A percentile compares a stretch with the other conserved stretches of the same genome.
These are phyloP conservation scores for Phalanger gymnotis DNA, from an alignment of 2,797 vertebrate genomes.

Conservation along the genomic window DNA sequence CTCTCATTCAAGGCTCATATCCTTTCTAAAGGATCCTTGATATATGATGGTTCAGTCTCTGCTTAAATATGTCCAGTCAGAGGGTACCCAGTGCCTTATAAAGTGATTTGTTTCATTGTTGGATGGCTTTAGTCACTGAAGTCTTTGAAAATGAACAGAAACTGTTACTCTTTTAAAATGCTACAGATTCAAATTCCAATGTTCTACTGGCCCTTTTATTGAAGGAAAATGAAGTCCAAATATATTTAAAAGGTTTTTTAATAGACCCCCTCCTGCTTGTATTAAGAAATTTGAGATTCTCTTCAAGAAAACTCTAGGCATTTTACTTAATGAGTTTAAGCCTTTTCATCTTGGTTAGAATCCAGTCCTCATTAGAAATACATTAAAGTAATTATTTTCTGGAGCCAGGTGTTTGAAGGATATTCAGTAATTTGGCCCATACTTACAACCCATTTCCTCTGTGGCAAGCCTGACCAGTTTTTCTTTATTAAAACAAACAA, in stretches of 20 bases:
- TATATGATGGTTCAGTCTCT: background rate
- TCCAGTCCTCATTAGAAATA: constrained; percentile 68
- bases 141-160: constrained; percentile 12
- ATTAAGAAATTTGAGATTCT: constrained; percentile 53
- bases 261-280: constrained; percentile 10
- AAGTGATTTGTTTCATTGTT: background rate
- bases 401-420: constrained; percentile 66
- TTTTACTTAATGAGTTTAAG: constrained; percentile 37
- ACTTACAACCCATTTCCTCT: constrained; percentile 31
- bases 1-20: background rate
- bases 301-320: constrained; percentile 39
- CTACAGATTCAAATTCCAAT: constrained; percentile 16
- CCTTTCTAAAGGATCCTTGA: background rate
- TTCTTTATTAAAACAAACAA: constrained; percentile 28
- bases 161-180: background rate
- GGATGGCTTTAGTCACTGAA: background rate
- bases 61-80: background rate
- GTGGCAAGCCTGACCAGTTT: constrained; percentile 16
- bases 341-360: constrained; percentile 50
- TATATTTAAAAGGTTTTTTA: constrained; percentile 1
- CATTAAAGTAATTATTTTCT: constrained; percentile 59
- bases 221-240: background rate
- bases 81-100: background rate
- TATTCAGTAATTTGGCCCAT: constrained; percentile 33
- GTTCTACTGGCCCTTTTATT: constrained; percentile 35